phyloP scores from a whole-genome alignment of 1,140 invertebrate species.

The Heliconius hewitsoni region DNA sequence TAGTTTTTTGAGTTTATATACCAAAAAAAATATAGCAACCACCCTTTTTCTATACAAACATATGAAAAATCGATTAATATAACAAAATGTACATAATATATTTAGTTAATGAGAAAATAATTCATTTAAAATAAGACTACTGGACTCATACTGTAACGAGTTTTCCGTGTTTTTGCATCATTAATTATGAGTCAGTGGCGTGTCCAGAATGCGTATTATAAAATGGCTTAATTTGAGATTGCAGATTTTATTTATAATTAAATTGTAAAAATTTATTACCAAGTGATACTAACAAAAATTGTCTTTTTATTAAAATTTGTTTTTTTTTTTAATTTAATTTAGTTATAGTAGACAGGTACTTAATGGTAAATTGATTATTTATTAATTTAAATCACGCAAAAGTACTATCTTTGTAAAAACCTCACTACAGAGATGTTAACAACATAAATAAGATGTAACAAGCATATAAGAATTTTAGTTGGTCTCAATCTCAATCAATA shows the following conservation, averaged over 20 bases:
- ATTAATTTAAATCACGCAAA: too few relatives aligned
- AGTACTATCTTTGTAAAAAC: too few relatives aligned
- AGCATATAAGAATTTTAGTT: too few relatives aligned
- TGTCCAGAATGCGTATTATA: constrained; percentile 9
- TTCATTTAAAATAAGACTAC: not conserved
- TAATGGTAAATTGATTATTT: too few relatives aligned
- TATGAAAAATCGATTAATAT: not conserved
- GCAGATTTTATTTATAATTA: not conserved
- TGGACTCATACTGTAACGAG: not conserved
- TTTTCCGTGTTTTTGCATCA: constrained; percentile 11
- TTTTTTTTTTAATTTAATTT: not conserved
- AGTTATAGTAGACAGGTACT: too few relatives aligned
- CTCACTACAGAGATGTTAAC: too few relatives aligned
- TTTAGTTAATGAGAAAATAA: constrained; percentile 6
- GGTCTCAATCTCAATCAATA: too few relatives aligned
- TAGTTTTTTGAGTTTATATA: not conserved
- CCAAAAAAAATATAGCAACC: not conserved
- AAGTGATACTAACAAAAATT: not conserved
- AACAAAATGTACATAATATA: not conserved
- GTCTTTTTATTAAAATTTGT: not conserved
- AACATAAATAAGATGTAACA: too few relatives aligned
- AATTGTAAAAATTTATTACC: not conserved
- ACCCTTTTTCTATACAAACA: not conserved
- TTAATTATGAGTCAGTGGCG: not conserved
- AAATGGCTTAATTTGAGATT: constrained; percentile 4